Evolutionary conservation across 2,888 invertebrate genomes (phyloP), one percentile per base, ranked within the genome.

Genomic region (Drosophila neonasuta): DNA sequence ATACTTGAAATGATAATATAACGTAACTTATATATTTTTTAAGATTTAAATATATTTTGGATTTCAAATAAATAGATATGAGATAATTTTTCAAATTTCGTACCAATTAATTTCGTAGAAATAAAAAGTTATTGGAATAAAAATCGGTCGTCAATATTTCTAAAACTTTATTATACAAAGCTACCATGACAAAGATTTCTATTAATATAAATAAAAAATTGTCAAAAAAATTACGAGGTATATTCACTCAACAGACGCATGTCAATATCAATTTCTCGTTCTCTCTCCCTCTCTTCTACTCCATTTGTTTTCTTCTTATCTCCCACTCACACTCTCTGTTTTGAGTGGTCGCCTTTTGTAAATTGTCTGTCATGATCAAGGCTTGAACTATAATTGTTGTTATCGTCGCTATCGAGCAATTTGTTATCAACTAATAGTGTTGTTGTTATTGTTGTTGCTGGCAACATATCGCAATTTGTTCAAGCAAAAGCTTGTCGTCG

Each of bases 341-440:
- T n/a, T 36, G 36, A 55, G 57, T 42, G 36, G 42, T 13, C 30
- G 36, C 11, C 49, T 49, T 55, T 65, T 48, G 45, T 62, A 56
- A 46, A 54, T 68, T 60, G 59, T 68, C 52, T 67, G 76, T 76
- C 73, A 73, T 42, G 71, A 71, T 56, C 66, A 52, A 10, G 36
- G 17, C 32, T 54, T 36, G 44, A 56, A 50, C 52, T 36, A 36
- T 36, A 64, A 36, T 20, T 49, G 13, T 24, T 61, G 17, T 68
- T 52, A 24, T 60, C 45, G 29, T 42, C 41, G 29, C 36, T 59
- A 46, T 24, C 6, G 17, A 17, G 24, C 70, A 63, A 50, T 50
- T 70, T 44, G 39, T 69, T 74, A 79, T 73, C 77, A 55, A 41
- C 36, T 46, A 17, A 51, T 45, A 51, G 29, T 51, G 30, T n/a